Evolutionary conservation across 2,888 invertebrate species (phyloP).

Genomic region (Oasisia sp.): DNA sequence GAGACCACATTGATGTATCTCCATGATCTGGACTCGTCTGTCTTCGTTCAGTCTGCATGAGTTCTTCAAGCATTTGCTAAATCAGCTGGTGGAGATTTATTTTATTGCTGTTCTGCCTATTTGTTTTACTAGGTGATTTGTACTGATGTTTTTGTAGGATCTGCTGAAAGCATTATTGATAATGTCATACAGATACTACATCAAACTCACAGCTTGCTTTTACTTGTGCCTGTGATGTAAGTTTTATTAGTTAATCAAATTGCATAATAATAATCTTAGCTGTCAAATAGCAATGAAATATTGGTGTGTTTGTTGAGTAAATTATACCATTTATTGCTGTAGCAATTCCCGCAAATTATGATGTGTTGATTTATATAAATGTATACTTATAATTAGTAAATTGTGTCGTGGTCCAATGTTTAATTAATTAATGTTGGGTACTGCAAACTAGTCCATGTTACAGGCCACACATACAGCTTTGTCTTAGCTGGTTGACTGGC

Average conservation of each 20-base stretch:
- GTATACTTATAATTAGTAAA: background rate
- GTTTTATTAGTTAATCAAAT: background rate
- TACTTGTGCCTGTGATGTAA: background rate
- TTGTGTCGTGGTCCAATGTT: background rate
- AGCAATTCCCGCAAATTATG: too few relatives aligned
- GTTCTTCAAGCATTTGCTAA: background rate
- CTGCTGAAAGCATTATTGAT: constrained; percentile 17
- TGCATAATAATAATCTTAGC: background rate
- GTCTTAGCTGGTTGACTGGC: too few relatives aligned
- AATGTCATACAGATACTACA: background rate
- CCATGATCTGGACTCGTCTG: background rate
- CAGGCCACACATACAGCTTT: too few relatives aligned
- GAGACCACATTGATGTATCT: background rate
- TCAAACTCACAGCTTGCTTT: background rate
- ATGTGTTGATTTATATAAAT: too few relatives aligned
- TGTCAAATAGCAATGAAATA: background rate
- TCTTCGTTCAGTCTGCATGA: background rate
- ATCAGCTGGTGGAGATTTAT: background rate
- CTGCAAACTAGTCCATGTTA: too few relatives aligned
- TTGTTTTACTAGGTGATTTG: background rate
- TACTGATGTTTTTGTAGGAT: background rate
- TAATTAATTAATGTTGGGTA: background rate
- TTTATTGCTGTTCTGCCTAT: background rate
- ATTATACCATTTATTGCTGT: too few relatives aligned
- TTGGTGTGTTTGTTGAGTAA: too few relatives aligned